phyloP scores from a whole-genome alignment of 2,113 vertebrate genomes.

The Addax nasomaculatus region DNA sequence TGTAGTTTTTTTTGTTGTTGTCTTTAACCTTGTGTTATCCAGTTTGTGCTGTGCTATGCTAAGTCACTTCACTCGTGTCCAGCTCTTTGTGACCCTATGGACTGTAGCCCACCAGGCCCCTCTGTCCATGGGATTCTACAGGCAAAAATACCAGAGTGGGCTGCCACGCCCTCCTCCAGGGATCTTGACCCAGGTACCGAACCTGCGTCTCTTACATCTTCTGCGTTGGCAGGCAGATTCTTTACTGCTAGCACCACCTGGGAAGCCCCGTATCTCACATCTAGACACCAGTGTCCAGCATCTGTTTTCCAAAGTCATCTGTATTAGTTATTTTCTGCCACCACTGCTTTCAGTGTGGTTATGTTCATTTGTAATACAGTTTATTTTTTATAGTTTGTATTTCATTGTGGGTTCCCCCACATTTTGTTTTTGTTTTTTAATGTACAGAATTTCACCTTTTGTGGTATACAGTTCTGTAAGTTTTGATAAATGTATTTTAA shows the following conservation, averaged over 20 bases:
- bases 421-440: background rate
- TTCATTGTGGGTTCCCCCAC: background rate
- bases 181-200: background rate
- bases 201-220: background rate
- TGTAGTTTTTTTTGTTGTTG: background rate
- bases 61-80: background rate
- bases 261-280: background rate
- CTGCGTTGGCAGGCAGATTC: background rate
- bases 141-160: background rate
- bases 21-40: background rate
- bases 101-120: background rate
- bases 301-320: background rate
- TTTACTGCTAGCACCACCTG: background rate
- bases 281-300: background rate
- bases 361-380: background rate
- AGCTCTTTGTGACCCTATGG: background rate
- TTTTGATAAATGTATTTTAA: conserved; percentile 10
- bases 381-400: conserved; percentile 1
- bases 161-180: background rate
- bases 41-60: background rate
- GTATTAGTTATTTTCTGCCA: background rate
- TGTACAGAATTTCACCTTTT: background rate
- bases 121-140: background rate
- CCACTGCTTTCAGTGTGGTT: background rate
- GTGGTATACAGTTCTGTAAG: background rate